Base-by-base conservation (phyloP, 2,888 invertebrate genomes). In the Eupithecia pulchellata region DNA sequence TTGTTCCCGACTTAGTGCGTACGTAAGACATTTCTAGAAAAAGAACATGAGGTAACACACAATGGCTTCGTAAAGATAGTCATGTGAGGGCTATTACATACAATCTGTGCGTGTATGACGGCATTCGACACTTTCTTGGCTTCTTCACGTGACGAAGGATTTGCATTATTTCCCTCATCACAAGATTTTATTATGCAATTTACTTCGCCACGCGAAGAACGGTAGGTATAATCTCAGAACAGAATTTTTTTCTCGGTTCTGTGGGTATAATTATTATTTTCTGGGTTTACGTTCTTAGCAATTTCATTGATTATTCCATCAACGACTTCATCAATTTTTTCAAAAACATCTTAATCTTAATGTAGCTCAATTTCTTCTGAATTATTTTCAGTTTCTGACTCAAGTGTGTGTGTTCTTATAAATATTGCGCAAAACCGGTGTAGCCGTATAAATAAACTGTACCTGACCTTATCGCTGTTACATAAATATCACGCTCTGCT, bases 391-490 rank as follows among this genome's bases (percentile, higher is more conserved):
- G 20, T 52, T 57, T 29, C 71, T 77, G 74, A 80, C 73, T 74
- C 76, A 79, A 67, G 66, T 78, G 71, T 71, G 64, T 68, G 79
- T 77, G 77, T 75, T 70, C 65, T 77, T 77, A 80, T 75, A 75
- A 78, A 77, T 74, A 72, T 78, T 77, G 71, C 78, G 78, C 73
- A 77, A 75, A 75, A 64, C 78, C 71, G 77, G 77, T 77, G 76
- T 77, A 73, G 71, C 65, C 72, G 74, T 81, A 80, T 72, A 78
- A 81, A 83, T 82, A 79, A 80, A 77, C 75, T 76, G 75, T 76
- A 80, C 73, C 76, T 84, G 84, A 84, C 81, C 83, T 85, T 84
- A 85, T 86, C 85, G 81, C 73, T 74, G 75, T 85, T 81, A 79
- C 79, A 85, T 82, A 83, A 82, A 84, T 83, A 84, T 76, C 79